Percentiles rank a stretch among this genome's conserved stretches.
phyloP scores from a whole-genome alignment of 30 jellyfish, hydroid and myxozoan species.

The Calvadosia cruxmelitensis region DNA sequence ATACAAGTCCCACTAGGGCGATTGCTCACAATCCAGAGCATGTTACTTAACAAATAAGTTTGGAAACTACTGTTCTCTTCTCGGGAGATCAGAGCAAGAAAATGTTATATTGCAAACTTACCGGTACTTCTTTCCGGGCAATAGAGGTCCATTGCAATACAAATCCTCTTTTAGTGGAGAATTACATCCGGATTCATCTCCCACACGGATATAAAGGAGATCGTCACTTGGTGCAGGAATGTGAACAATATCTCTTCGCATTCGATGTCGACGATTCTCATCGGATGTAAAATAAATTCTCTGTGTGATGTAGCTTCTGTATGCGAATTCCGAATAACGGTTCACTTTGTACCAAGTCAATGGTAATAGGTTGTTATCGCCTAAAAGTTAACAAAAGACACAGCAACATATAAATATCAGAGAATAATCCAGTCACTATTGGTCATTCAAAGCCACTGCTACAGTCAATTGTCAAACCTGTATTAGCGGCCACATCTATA shows the following conservation, averaged over 20 bases:
- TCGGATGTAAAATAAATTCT: neutral
- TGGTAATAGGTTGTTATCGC: neutral
- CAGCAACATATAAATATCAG: too few species aligned
- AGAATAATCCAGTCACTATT: too few species aligned
- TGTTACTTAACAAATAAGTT: too few species aligned
- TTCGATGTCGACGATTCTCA: neutral
- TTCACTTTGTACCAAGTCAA: neutral
- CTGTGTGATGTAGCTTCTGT: neutral
- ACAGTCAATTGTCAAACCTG: too few species aligned
- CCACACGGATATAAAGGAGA: neutral
- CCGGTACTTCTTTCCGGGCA: neutral
- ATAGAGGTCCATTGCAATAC: neutral
- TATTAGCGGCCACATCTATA: too few species aligned
- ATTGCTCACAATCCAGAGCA: too few species aligned
- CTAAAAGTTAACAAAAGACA: too few species aligned
- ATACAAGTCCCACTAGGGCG: too few species aligned
- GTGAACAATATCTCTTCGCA: neutral
- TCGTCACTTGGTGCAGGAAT: neutral
- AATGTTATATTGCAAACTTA: too few species aligned
- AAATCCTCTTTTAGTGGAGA: neutral
- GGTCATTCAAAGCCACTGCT: too few species aligned
- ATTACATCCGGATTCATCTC: neutral
- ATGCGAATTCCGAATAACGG: neutral
- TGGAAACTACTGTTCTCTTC: too few species aligned
- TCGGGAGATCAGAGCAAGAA: too few species aligned